Base-by-base conservation (phyloP, 2,888 invertebrate genomes). In the Nemapogon koenigi region DNA sequence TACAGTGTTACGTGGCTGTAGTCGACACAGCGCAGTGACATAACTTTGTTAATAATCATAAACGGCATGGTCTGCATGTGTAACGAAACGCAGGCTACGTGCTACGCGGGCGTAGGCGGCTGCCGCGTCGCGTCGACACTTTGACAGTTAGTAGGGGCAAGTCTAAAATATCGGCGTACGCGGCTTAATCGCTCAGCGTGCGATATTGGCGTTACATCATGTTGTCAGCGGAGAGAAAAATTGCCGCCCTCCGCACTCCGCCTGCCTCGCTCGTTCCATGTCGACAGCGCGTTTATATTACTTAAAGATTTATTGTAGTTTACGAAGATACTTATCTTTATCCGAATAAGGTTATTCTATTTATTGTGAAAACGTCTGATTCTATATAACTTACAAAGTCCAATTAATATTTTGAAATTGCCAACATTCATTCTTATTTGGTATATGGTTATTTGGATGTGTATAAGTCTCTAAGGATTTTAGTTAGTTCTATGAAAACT, bases 191-290 rank as follows among this genome's bases (percentile, higher is more conserved):
- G 75, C 65, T 75, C 73, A 72, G 72, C 63, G 73, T 68, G 71
- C 71, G 75, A 75, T 78, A 78, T 78, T 76, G 76, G 72, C 73
- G 73, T 76, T 76, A 76, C 76, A 75, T 75, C 75, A 75, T 75
- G 75, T 76, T 76, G 76, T 76, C 76, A 78, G 72, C 71, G 63
- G 57, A 67, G 73, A 76, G 76, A 76, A 75, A 78, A 76, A 78
- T 75, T 75, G 73, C 71, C 64, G 62, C 65, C 57, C 62, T 30
- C 61, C 61, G 49, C 35, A 52, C 52, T 52, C 53, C 42, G 41
- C 54, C 52, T 55, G 56, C 57, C 50, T 49, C 53, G 50, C 52
- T 53, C 55, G 57, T 18, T 51, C 56, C 47, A 61, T 59, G 66
- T 62, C 67, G 71, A 71, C 70, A 66, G 63, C 63, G 65, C 66